phyloP scores from a whole-genome alignment of 2,888 invertebrate genomes.

The Platynereis dumerilii region DNA sequence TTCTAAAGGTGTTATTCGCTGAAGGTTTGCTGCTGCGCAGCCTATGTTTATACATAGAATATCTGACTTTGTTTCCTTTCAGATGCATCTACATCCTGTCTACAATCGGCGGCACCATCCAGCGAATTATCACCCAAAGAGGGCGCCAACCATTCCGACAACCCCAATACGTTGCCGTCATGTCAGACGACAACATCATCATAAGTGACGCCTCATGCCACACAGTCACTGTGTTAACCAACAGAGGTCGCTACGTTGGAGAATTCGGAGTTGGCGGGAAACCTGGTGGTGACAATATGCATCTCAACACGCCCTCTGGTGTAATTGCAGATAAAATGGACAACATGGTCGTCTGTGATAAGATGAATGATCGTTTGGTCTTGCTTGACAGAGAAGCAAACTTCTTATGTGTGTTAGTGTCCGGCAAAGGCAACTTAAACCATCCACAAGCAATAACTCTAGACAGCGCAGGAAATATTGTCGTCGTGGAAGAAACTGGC shows the following conservation, averaged over 20 bases:
- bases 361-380: slow-evolving; percentile 17
- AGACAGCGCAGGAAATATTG: slow-evolving; percentile 9
- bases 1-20: too few relatives aligned
- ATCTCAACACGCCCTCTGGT: slow-evolving; percentile 18
- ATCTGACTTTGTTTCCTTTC: too few relatives aligned
- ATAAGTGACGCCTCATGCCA: slow-evolving; percentile 12
- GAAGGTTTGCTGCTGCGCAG: too few relatives aligned
- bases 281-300: not conserved
- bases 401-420: slow-evolving; percentile 4
- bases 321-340: slow-evolving; percentile 17
- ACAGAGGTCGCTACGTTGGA: not conserved
- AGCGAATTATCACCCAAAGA: slow-evolving; percentile 15
- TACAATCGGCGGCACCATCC: slow-evolving; percentile 13
- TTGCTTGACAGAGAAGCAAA: slow-evolving; percentile 1
- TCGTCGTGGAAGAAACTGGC: slow-evolving; percentile 21
- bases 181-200: slow-evolving; percentile 1
- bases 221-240: slow-evolving; percentile 6
- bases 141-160: slow-evolving; percentile 9
- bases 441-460: slow-evolving; percentile 19
- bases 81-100: slow-evolving; percentile 14
- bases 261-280: slow-evolving; percentile 5
- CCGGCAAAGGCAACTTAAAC: slow-evolving; percentile 1
- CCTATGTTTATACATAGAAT: too few relatives aligned
- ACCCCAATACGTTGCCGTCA: slow-evolving; percentile 15
- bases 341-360: slow-evolving; percentile 20